A percentile compares a stretch with the other conserved stretches of the same genome.
phyloP scores from a whole-genome alignment of 2,888 invertebrate genomes.

The Orgyia antiqua region DNA sequence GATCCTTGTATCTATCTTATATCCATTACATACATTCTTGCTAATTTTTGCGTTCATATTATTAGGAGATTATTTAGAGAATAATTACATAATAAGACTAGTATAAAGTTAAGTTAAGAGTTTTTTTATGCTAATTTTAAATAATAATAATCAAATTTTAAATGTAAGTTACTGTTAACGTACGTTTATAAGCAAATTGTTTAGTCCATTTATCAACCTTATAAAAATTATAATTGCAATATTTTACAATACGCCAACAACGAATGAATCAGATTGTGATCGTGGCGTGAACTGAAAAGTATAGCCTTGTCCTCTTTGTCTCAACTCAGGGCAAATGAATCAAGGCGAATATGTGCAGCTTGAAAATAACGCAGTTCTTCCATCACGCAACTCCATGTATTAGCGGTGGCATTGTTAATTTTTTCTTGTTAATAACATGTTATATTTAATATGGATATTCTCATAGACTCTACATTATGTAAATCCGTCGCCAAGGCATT shows the following conservation, averaged over 20 bases:
- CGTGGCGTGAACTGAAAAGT: conserved; percentile 56
- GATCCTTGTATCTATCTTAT: too few relatives aligned
- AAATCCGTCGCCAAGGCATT: too few relatives aligned
- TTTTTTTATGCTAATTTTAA: too few relatives aligned
- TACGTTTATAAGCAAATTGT: too few relatives aligned
- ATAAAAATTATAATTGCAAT: conserved; percentile 33
- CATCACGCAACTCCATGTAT: conserved; percentile 25
- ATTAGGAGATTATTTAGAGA: too few relatives aligned
- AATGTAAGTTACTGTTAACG: too few relatives aligned
- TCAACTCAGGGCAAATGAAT: conserved; percentile 48
- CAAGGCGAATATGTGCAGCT: conserved; percentile 49
- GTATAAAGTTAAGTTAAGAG: too few relatives aligned
- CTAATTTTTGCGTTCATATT: too few relatives aligned
- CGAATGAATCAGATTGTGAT: conserved; percentile 49
- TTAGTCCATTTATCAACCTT: conserved; percentile 9
- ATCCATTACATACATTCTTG: too few relatives aligned
- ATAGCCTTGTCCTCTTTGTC: conserved; percentile 57
- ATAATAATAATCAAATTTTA: too few relatives aligned
- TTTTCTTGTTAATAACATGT: background rate
- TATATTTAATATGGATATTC: conserved; percentile 1
- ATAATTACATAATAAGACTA: too few relatives aligned
- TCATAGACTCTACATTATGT: conserved; percentile 33
- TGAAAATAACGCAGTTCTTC: conserved; percentile 27
- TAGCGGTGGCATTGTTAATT: background rate
- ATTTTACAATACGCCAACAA: conserved; percentile 32